phyloP scores from a whole-genome alignment of 2,888 invertebrate species.

The Dinocampus coccinellae region DNA sequence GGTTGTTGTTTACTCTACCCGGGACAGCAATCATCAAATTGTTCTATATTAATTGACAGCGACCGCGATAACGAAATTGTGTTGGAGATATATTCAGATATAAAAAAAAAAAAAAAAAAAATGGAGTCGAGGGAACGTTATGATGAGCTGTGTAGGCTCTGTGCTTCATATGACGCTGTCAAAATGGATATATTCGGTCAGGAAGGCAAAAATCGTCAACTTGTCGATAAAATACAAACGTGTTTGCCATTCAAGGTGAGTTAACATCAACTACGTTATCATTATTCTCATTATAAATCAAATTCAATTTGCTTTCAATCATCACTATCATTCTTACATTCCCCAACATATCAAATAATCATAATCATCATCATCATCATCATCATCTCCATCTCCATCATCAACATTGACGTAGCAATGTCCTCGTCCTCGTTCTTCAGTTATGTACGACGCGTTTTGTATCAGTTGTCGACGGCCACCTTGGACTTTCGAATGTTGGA shows the following conservation, averaged over 20 bases:
- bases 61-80: conserved; percentile 25
- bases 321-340: neutral
- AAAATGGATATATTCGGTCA: conserved; percentile 70
- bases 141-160: conserved; percentile 69
- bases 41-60: neutral
- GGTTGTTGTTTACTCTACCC: too few relatives aligned
- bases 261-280: neutral
- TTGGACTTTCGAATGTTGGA: conserved; percentile 40
- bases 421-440: conserved; percentile 35
- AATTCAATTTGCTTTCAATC: neutral
- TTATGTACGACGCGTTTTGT: conserved; percentile 19
- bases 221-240: conserved; percentile 69
- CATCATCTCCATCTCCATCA: conserved; percentile 18
- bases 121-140: conserved; percentile 68
- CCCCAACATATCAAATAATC: neutral
- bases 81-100: neutral
- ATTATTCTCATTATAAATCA: neutral
- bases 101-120: conserved; percentile 28
- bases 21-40: neutral
- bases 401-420: conserved; percentile 18
- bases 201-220: conserved; percentile 68
- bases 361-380: conserved; percentile 8
- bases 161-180: conserved; percentile 69
- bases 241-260: conserved; percentile 70
- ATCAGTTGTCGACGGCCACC: conserved; percentile 26